Percentiles rank a stretch among this genome's conserved stretches.
These are phyloP conservation scores for Temnopleurus reevesii DNA, from an alignment of 53 echinoderm and acorn worm genomes.

Conservation along the genomic window DNA sequence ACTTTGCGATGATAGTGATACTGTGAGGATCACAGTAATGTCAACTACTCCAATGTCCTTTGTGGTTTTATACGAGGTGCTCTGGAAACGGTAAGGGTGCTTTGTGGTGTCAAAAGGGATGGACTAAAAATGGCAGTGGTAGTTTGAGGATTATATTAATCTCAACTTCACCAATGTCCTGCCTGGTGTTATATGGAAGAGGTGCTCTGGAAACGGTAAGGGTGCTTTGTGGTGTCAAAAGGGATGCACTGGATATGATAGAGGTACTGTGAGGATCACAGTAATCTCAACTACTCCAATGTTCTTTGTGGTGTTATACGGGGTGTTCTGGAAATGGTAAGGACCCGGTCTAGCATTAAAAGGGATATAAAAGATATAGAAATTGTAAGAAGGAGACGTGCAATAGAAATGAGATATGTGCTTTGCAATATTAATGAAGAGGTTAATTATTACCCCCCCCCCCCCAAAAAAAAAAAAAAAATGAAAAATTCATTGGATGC, in stretches of 20 bases:
- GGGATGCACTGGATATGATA: neutral
- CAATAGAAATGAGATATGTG: no score
- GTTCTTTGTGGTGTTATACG: constrained; percentile 90
- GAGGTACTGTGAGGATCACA: constrained; percentile 80
- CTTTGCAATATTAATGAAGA: no score
- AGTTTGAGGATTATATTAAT: no score
- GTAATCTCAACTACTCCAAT: constrained; percentile 92
- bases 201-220: neutral
- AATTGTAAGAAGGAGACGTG: no score
- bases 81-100: no score
- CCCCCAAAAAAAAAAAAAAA: no score
- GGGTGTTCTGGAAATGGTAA: constrained; percentile 93
- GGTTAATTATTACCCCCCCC: no score
- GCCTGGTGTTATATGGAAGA: no score
- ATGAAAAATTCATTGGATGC: no score
- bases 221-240: neutral
- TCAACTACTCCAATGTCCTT: constrained; percentile 95
- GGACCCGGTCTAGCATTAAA: neutral
- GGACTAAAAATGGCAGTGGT: no score
- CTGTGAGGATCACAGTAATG: constrained; percentile 90
- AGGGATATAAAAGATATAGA: neutral
- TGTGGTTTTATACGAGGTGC: constrained; percentile 98
- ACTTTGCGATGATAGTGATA: no score
- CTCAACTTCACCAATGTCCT: no score
- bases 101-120: neutral